Evolutionary conservation across 2,888 invertebrate species (phyloP).

Genomic region (Dorcus parallelipipedus): DNA sequence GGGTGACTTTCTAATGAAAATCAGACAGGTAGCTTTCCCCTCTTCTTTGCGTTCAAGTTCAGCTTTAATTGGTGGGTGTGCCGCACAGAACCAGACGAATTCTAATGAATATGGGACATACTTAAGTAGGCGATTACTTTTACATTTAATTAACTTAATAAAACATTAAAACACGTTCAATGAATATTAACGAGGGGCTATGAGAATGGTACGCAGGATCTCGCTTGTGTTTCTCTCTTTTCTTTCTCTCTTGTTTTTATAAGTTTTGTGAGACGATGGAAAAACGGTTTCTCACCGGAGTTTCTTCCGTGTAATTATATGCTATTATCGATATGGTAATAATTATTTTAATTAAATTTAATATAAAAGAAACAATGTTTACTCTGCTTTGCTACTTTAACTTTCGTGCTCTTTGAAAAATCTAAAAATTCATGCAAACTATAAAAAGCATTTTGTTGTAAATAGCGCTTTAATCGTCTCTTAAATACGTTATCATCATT

Average conservation of each 20-base stretch:
- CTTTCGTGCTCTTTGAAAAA: too few relatives aligned
- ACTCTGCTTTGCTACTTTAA: too few relatives aligned
- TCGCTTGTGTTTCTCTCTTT: not conserved
- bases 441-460: too few relatives aligned
- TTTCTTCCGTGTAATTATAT: too few relatives aligned
- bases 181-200: conserved; percentile 13
- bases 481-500: too few relatives aligned
- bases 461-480: too few relatives aligned
- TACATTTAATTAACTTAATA: conserved; percentile 12
- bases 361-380: too few relatives aligned
- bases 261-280: not conserved
- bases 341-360: too few relatives aligned
- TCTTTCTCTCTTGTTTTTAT: not conserved
- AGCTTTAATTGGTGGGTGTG: conserved; percentile 28
- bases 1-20: conserved; percentile 3
- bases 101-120: conserved; percentile 14
- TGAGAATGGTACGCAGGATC: conserved; percentile 4
- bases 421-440: too few relatives aligned
- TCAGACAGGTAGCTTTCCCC: conserved; percentile 10
- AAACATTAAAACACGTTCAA: conserved; percentile 1
- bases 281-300: too few relatives aligned
- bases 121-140: conserved; percentile 8
- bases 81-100: conserved; percentile 16
- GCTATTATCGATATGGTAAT: too few relatives aligned
- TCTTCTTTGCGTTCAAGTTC: conserved; percentile 9